Conservation (phyloP, 2,797 vertebrate genomes). For the Paedocypris micromegethes region DNA sequence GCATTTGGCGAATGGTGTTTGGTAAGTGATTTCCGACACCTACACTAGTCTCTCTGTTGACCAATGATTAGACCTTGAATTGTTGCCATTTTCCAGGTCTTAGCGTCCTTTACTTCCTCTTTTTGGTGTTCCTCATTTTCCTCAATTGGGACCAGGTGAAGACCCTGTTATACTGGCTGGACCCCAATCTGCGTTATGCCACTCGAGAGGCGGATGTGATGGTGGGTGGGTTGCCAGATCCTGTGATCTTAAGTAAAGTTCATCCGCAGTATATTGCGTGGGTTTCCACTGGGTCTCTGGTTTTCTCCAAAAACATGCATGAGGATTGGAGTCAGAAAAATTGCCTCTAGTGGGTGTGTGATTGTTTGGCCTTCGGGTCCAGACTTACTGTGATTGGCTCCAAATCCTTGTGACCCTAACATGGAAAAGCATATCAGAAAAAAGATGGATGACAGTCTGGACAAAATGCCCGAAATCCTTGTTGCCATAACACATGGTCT, state of each 20-base stretch:
- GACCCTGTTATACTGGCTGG: slow-evolving; percentile 90
- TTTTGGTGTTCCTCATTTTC: slow-evolving; percentile 90
- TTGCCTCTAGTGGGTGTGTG: neutral
- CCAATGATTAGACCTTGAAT: neutral
- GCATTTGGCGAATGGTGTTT: slow-evolving; percentile 91
- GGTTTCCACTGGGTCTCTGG: too few relatives aligned
- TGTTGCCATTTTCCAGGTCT: slow-evolving; percentile 68
- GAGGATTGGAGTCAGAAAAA: slow-evolving; percentile 1
- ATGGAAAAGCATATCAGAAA: too few relatives aligned
- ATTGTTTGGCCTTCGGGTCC: too few relatives aligned
- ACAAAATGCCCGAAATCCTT: too few relatives aligned
- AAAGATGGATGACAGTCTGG: too few relatives aligned
- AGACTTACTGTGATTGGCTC: too few relatives aligned
- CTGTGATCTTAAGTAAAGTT: neutral
- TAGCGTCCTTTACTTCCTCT: slow-evolving; percentile 95
- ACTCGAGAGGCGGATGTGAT: slow-evolving; percentile 88
- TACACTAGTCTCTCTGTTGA: slow-evolving; percentile 3
- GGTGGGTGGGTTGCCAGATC: slow-evolving; percentile 62
- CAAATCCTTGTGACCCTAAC: too few relatives aligned
- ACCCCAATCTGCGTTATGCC: slow-evolving; percentile 87
- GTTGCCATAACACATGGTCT: too few relatives aligned
- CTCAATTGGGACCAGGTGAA: slow-evolving; percentile 94
- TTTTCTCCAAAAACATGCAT: neutral
- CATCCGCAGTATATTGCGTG: too few relatives aligned
- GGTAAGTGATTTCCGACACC: slow-evolving; percentile 67